These are phyloP conservation scores for Dromiciops gliroides DNA, from an alignment of 2,113 vertebrate species.

Conservation along the genomic window DNA sequence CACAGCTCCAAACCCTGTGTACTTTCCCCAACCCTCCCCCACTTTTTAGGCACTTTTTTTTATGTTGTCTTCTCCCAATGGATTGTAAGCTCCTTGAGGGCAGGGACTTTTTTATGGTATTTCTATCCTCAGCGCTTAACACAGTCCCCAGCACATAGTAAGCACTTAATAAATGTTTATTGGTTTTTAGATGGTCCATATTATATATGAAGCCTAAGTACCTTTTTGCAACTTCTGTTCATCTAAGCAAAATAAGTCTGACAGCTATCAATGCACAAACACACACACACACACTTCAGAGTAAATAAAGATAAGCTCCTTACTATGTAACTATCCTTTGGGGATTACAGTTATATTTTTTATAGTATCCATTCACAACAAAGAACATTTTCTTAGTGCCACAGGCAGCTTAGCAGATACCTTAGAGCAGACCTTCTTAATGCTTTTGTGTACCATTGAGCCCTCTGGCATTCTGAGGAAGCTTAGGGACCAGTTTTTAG, in stretches of 20 bases:
- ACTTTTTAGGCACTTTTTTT: background rate
- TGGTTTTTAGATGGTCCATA: background rate
- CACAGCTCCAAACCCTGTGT: too few species aligned
- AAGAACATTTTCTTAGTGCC: background rate
- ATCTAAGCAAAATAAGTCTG: background rate
- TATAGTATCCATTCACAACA: background rate
- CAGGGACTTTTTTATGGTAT: background rate
- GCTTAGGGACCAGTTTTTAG: background rate
- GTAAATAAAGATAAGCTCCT: background rate
- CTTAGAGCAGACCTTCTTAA: background rate
- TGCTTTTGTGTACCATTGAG: background rate
- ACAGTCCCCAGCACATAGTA: background rate
- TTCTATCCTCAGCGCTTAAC: background rate
- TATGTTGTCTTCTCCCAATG: background rate
- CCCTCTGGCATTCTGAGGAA: background rate
- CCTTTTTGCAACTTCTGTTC: background rate
- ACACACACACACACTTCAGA: background rate
- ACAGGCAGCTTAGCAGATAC: background rate
- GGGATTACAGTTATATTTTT: background rate
- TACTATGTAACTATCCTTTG: background rate
- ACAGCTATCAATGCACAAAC: background rate
- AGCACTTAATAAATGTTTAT: background rate
- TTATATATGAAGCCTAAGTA: background rate
- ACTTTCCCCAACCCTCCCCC: background rate
- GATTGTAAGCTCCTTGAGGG: background rate